Percentiles rank a stretch among this genome's conserved stretches.
phyloP scores from a whole-genome alignment of 2,797 vertebrate species.

The Sebastes oblongus region DNA sequence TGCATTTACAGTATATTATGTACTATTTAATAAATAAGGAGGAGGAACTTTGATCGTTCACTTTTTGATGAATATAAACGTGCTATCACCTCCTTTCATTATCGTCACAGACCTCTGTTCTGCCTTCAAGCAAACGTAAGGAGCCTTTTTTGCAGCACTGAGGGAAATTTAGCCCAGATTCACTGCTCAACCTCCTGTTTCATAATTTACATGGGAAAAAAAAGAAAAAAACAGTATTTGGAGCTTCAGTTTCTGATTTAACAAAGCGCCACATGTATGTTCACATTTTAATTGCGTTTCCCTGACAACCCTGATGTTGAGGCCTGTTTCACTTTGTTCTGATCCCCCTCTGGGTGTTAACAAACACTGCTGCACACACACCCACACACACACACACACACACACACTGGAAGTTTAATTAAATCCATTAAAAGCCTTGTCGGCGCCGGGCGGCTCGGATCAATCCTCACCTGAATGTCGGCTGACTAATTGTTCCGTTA shows the following conservation, averaged over 20 bases:
- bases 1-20: too few species aligned
- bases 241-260: constrained; percentile 2
- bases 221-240: not conserved
- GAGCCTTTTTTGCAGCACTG: not conserved
- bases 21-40: too few species aligned
- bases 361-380: constrained; percentile 12
- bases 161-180: not conserved
- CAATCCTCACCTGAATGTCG: constrained; percentile 79
- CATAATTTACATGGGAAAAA: not conserved
- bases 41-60: not conserved
- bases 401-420: constrained; percentile 73
- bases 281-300: constrained; percentile 60
- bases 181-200: not conserved
- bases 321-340: constrained; percentile 54
- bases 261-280: constrained; percentile 37
- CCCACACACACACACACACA: constrained; percentile 27
- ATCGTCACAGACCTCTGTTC: not conserved
- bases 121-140: not conserved
- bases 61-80: not conserved
- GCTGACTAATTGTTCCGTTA: constrained; percentile 80
- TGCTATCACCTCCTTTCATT: not conserved
- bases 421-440: constrained; percentile 81
- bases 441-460: constrained; percentile 62
- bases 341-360: constrained; percentile 41
- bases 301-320: constrained; percentile 59